Percentiles rank a stretch among this genome's conserved stretches.
These are phyloP conservation scores for Glaucopsyche alexis DNA, from an alignment of 2,888 invertebrate species.

Conservation along the genomic window DNA sequence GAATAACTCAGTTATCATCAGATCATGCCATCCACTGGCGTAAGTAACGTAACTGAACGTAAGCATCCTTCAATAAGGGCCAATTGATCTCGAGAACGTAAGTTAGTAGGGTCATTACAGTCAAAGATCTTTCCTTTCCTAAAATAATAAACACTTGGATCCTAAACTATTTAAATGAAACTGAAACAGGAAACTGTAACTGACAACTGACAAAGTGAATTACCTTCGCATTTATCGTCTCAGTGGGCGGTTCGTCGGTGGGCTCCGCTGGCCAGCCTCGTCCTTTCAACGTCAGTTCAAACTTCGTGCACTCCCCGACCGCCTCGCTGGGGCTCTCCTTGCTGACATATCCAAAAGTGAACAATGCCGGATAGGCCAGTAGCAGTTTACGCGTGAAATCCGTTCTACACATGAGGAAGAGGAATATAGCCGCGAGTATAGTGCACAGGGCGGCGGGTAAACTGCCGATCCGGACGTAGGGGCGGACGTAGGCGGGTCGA, in stretches of 20 bases:
- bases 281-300: conserved; percentile 85
- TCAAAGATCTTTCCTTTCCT: too few species aligned
- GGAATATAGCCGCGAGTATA: conserved; percentile 79
- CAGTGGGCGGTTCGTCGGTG: conserved; percentile 79
- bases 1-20: too few species aligned
- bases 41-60: too few species aligned
- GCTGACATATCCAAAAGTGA: conserved; percentile 85
- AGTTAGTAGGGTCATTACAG: too few species aligned
- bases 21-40: too few species aligned
- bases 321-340: conserved; percentile 83
- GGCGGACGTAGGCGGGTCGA: conserved; percentile 88
- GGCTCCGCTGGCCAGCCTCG: conserved; percentile 85
- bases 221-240: conserved; percentile 83
- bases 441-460: conserved; percentile 64
- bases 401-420: conserved; percentile 47
- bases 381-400: conserved; percentile 49
- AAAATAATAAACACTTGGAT: too few species aligned
- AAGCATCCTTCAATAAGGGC: too few species aligned
- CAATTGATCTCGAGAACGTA: too few species aligned
- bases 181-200: too few species aligned
- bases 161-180: too few species aligned
- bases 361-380: conserved; percentile 66
- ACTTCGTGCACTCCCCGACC: conserved; percentile 80
- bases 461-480: conserved; percentile 82
- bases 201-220: conserved; percentile 2